Conservation (phyloP, 2,113 vertebrate species). For the Hiodon alosoides region DNA sequence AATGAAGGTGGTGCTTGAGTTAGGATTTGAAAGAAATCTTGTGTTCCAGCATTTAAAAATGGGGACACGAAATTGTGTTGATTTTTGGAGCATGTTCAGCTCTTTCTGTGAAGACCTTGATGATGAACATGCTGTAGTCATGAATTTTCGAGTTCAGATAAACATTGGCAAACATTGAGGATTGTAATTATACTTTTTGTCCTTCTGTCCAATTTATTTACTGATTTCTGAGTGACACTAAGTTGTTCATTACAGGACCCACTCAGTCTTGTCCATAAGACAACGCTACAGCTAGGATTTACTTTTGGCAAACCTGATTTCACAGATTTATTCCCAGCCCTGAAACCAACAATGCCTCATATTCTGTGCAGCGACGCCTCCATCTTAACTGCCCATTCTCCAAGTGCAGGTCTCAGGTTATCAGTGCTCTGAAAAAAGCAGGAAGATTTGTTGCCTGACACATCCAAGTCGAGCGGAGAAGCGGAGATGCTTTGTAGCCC, state of each 20-base stretch:
- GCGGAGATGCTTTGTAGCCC: not conserved
- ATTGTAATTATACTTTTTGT: no score
- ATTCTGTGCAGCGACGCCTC: no score
- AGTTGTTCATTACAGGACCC: conserved; percentile 2
- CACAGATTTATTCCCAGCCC: not conserved
- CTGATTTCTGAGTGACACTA: conserved; percentile 1
- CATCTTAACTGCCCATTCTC: no score
- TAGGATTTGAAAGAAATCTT: not conserved
- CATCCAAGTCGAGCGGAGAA: not conserved
- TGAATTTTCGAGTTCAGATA: no score
- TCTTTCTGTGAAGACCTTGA: not conserved
- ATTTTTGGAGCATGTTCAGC: not conserved
- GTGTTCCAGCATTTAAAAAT: not conserved
- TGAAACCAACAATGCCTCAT: not conserved
- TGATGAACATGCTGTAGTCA: not conserved
- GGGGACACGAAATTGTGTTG: not conserved
- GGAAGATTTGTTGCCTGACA: not conserved
- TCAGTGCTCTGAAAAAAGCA: no score
- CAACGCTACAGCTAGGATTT: not conserved
- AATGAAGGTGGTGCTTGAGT: not conserved
- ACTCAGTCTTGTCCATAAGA: not conserved
- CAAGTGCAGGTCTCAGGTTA: no score
- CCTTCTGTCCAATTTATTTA: not conserved
- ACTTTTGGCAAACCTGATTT: not conserved
- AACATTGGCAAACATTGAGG: no score